Percentiles rank a stretch among this genome's conserved stretches.
Conservation (phyloP, 2,888 invertebrate genomes). For the Apotomis turbidana region DNA sequence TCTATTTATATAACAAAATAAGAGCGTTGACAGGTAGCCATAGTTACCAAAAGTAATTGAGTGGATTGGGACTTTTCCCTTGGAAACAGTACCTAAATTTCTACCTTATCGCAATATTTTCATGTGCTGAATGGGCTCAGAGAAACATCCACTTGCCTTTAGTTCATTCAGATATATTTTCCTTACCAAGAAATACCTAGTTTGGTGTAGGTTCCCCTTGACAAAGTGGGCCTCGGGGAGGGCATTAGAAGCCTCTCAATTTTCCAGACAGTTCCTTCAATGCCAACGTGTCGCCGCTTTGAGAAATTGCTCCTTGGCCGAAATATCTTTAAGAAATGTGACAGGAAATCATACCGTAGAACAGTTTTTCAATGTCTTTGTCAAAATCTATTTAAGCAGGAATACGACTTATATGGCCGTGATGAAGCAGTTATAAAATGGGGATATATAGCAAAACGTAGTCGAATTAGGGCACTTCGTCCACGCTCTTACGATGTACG, state of each 20-base stretch:
- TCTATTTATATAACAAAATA: too few relatives aligned
- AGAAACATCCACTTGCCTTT: not conserved
- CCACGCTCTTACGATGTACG: too few relatives aligned
- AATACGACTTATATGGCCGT: too few relatives aligned
- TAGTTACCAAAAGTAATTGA: too few relatives aligned
- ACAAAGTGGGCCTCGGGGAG: slow-evolving; percentile 13
- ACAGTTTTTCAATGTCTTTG: too few relatives aligned
- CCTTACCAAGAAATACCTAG: not conserved
- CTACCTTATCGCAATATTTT: not conserved
- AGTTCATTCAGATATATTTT: slow-evolving; percentile 11
- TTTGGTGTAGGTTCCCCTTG: not conserved
- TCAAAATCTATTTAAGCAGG: too few relatives aligned
- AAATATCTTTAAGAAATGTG: not conserved
- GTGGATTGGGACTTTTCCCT: too few relatives aligned
- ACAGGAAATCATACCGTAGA: not conserved
- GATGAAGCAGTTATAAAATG: too few relatives aligned
- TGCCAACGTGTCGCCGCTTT: not conserved
- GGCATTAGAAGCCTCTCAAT: slow-evolving; percentile 24
- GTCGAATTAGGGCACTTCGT: too few relatives aligned
- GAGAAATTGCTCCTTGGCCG: slow-evolving; percentile 9
- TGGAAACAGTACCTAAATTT: too few relatives aligned
- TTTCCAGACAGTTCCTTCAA: slow-evolving; percentile 8
- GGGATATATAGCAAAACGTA: too few relatives aligned
- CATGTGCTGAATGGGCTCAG: not conserved
- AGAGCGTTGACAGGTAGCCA: too few relatives aligned